Evolutionary conservation across 1,140 invertebrate genomes (phyloP).

Genomic region (Lepidotrigona ventralis): DNA sequence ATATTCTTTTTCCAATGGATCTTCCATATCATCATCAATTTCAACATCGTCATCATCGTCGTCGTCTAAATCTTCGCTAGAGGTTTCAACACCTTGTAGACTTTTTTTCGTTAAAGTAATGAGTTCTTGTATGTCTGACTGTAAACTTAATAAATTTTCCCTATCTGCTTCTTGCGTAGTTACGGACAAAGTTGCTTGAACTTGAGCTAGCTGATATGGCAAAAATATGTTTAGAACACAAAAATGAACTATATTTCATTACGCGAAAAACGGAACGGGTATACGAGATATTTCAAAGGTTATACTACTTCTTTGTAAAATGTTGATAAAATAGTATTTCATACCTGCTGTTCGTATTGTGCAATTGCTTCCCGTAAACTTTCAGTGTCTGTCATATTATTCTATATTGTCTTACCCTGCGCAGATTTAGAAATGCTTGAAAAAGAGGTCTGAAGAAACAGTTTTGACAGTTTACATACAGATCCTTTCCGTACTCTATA

Average conservation of each 20-base stretch:
- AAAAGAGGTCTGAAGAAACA: background rate
- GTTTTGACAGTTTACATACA: slow-evolving; percentile 33
- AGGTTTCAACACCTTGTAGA: slow-evolving; percentile 73
- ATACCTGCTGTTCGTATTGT: slow-evolving; percentile 81
- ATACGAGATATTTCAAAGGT: background rate
- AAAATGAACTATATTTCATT: background rate
- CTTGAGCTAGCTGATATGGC: slow-evolving; percentile 81
- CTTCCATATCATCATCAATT: slow-evolving; percentile 8
- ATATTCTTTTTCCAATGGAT: slow-evolving; percentile 84
- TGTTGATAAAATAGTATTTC: background rate
- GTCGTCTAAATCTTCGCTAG: slow-evolving; percentile 44
- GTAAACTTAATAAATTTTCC: slow-evolving; percentile 82
- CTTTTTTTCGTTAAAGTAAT: slow-evolving; percentile 84
- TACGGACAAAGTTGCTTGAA: slow-evolving; percentile 81
- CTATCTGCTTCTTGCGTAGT: slow-evolving; percentile 79
- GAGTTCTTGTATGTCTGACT: slow-evolving; percentile 84
- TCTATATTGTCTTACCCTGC: background rate
- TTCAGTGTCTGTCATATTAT: slow-evolving; percentile 64
- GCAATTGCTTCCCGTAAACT: slow-evolving; percentile 75
- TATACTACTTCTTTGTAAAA: slow-evolving; percentile 4
- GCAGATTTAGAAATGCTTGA: background rate
- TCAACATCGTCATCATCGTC: slow-evolving; percentile 51
- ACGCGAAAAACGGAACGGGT: background rate
- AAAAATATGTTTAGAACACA: slow-evolving; percentile 10
- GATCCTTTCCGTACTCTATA: background rate